Conservation (phyloP, 2,113 vertebrate species). For the Maccullochella peelii region DNA sequence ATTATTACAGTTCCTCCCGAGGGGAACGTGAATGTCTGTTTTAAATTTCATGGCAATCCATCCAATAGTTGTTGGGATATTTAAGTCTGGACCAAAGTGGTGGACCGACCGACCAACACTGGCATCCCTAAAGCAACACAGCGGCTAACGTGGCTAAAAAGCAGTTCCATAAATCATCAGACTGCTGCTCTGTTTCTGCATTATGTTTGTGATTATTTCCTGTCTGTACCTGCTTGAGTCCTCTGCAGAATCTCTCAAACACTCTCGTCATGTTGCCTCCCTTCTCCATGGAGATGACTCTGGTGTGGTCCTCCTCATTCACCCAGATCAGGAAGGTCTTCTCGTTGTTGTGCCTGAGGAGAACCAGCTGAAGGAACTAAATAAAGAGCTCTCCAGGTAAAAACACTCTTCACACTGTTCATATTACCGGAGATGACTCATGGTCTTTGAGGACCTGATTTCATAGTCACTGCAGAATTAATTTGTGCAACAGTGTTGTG, state of each 20-base stretch:
- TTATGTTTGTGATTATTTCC: neutral
- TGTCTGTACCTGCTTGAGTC: slow-evolving; percentile 89
- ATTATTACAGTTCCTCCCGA: too few relatives aligned
- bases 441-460: neutral
- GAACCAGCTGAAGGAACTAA: slow-evolving; percentile 6
- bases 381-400: slow-evolving; percentile 12
- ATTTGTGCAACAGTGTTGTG: neutral
- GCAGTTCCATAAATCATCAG: too few relatives aligned
- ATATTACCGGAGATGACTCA: slow-evolving; percentile 8
- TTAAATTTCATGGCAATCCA: too few relatives aligned
- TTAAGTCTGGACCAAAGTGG: too few relatives aligned
- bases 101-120: too few relatives aligned
- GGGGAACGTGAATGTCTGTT: too few relatives aligned
- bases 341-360: slow-evolving; percentile 91
- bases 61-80: too few relatives aligned
- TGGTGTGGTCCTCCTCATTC: slow-evolving; percentile 96
- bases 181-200: neutral
- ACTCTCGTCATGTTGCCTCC: slow-evolving; percentile 96
- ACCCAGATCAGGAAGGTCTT: slow-evolving; percentile 97
- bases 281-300: slow-evolving; percentile 97
- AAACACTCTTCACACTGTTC: neutral
- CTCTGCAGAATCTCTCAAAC: slow-evolving; percentile 95
- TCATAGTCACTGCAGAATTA: neutral
- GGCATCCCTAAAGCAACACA: neutral
- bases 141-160: too few relatives aligned